These are phyloP conservation scores for Margaritifera margaritifera DNA, from an alignment of 2,888 invertebrate species.

Conservation along the genomic window DNA sequence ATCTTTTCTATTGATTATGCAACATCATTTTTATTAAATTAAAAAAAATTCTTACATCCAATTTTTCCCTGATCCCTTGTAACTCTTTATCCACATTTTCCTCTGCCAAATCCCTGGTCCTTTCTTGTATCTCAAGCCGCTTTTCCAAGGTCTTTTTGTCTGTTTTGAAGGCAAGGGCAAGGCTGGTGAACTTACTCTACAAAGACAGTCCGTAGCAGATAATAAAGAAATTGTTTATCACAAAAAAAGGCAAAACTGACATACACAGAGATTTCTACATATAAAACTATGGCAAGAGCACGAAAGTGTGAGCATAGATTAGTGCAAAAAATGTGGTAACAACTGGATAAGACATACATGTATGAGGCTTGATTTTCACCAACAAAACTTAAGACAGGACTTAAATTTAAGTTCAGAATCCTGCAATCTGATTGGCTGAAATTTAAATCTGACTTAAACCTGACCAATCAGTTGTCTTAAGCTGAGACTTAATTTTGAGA, in stretches of 20 bases:
- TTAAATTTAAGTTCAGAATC: too few species aligned
- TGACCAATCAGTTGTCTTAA: too few species aligned
- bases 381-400: too few species aligned
- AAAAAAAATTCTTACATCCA: constrained; percentile 63
- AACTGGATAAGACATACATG: neutral
- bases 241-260: neutral
- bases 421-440: too few species aligned
- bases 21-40: too few species aligned
- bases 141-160: constrained; percentile 77
- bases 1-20: too few species aligned
- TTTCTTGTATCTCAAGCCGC: constrained; percentile 76
- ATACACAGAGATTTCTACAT: neutral
- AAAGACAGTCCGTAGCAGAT: neutral
- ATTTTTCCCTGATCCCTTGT: constrained; percentile 72
- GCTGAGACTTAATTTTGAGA: too few species aligned
- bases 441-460: too few species aligned
- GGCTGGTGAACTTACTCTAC: constrained; percentile 77
- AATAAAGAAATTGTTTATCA: neutral
- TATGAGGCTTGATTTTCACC: too few species aligned
- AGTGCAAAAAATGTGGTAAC: neutral
- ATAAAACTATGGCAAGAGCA: neutral
- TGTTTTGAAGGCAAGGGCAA: constrained; percentile 78
- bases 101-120: constrained; percentile 78
- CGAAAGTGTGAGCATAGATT: neutral
- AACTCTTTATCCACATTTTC: constrained; percentile 77